phyloP scores from a whole-genome alignment of 2,888 invertebrate species.

The Drosophila kambysellisi region DNA sequence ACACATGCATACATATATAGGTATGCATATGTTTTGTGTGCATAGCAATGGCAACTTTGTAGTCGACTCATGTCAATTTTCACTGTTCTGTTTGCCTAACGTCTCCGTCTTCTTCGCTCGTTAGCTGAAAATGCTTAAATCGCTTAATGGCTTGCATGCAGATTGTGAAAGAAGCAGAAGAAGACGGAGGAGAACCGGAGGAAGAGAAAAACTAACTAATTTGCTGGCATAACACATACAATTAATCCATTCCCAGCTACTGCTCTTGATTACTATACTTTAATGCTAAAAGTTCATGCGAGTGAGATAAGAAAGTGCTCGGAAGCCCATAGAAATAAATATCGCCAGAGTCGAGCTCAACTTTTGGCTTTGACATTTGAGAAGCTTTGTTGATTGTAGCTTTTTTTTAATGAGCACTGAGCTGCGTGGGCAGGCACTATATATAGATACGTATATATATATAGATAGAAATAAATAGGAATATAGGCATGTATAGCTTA shows the following conservation, averaged over 20 bases:
- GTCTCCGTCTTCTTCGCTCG: conserved; percentile 18
- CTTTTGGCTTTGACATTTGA: conserved; percentile 66
- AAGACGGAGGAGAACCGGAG: background rate
- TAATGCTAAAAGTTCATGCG: conserved; percentile 1
- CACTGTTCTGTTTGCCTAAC: conserved; percentile 43
- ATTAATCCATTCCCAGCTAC: conserved; percentile 19
- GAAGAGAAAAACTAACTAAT: conserved; percentile 42
- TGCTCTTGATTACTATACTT: conserved; percentile 14
- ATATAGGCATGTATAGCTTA: conserved; percentile 6
- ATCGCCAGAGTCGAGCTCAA: conserved; percentile 37
- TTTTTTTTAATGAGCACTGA: conserved; percentile 52
- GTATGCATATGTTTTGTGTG: conserved; percentile 19
- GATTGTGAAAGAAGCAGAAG: conserved; percentile 4
- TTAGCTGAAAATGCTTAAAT: conserved; percentile 30
- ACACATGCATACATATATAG: background rate
- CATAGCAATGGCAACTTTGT: conserved; percentile 40
- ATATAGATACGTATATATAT: conserved; percentile 8
- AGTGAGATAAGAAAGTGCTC: background rate
- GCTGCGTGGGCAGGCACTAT: conserved; percentile 37
- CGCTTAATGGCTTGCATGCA: conserved; percentile 24
- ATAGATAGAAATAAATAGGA: conserved; percentile 9
- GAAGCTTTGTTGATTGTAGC: conserved; percentile 27
- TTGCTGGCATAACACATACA: conserved; percentile 41
- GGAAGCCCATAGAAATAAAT: conserved; percentile 24
- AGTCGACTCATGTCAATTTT: conserved; percentile 59